Percentiles rank a stretch among this genome's conserved stretches.
Conservation (phyloP, 2,797 vertebrate genomes). For the Heteromormyrus szaboi region DNA sequence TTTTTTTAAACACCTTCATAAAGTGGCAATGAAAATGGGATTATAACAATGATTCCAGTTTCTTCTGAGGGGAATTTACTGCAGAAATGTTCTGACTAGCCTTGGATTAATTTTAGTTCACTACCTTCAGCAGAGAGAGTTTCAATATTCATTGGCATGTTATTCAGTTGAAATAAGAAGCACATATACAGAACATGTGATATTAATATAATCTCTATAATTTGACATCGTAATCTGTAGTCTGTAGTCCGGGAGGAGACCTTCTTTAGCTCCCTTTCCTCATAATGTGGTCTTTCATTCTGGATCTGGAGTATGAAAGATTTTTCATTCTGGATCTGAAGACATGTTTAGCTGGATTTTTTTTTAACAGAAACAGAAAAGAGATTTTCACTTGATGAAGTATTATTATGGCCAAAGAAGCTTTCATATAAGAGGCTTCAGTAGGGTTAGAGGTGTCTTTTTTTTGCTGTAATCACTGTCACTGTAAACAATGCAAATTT, state of each 20-base stretch:
- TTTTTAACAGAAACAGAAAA: neutral
- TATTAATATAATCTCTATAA: neutral
- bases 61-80: neutral
- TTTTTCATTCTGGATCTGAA: neutral
- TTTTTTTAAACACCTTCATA: neutral
- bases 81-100: neutral
- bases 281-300: neutral
- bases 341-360: neutral
- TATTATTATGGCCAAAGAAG: neutral
- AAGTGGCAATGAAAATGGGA: neutral
- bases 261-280: neutral
- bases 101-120: neutral
- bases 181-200: neutral
- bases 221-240: neutral
- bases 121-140: neutral
- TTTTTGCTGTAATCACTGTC: neutral
- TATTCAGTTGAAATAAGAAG: neutral
- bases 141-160: neutral
- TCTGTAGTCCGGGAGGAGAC: neutral
- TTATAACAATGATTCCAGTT: neutral
- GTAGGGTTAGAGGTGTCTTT: neutral
- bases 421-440: neutral
- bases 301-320: neutral
- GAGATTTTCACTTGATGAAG: neutral
- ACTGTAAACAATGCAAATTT: neutral